Evolutionary conservation across 2,888 invertebrate species (phyloP), one percentile per base, ranked within the genome.

Genomic region (Drosophila imparisetae): DNA sequence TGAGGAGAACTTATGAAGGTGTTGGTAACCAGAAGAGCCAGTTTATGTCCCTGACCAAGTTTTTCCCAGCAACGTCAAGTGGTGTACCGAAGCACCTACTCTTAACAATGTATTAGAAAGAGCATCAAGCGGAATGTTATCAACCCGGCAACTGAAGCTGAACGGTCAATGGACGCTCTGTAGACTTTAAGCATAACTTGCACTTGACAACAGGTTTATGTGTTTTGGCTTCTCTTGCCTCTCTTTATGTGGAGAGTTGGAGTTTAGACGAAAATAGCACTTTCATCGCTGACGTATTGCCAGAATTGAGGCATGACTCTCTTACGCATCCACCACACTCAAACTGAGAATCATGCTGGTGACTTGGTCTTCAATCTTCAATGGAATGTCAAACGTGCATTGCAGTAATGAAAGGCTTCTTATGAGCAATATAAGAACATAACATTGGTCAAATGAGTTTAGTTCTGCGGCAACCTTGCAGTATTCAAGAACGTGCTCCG

Each of bases 381-480:
- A 66, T 66, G 67, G 61, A 70, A 59, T 60, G 67, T 66, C 55
- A 66, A 55, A 60, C 62, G 49, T 38, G 78, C 66, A 71, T 75
- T 75, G 75, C 75, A 69, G 63, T 72, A 61, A 88, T 90, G 90
- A 92, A 92, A 92, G 91, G 89, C 91, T 91, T 92, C 91, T 90
- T 75, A 92, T 93, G 92, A 92, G 63, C 65, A 75, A 76, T 93
- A 93, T 93, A 93, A 93, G 92, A 92, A 92, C 91, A 91, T 91
- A 92, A 91, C 91, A 90, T 91, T 91, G 91, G 90, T 75, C 90
- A 91, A 91, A 67, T 92, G 92, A 90, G 91, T 92, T 93, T 92
- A 93, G 93, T 93, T 92, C 91, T 91, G 90, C 92, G 91, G 90
- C 92, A 92, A 92, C 92, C 92, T 92, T 89, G 91, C 91, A 91